phyloP scores from a whole-genome alignment of 1,140 invertebrate genomes.

The Trachelipus rathkii region DNA sequence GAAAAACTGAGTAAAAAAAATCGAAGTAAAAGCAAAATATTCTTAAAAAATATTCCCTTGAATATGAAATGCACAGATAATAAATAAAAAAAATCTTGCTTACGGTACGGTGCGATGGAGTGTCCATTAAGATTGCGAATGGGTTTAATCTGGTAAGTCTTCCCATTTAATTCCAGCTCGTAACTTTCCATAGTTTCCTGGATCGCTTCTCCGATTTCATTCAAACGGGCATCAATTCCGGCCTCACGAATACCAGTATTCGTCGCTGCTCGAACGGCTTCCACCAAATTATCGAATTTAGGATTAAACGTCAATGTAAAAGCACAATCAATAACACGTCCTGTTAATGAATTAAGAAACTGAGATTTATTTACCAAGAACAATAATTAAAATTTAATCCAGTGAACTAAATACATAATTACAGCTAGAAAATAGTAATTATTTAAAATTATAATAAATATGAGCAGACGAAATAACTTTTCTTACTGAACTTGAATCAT shows the following conservation, averaged over 20 bases:
- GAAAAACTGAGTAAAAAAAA: too few species aligned
- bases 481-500: too few species aligned
- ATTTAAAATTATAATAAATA: too few species aligned
- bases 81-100: slow-evolving; percentile 28
- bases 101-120: slow-evolving; percentile 92
- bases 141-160: slow-evolving; percentile 93
- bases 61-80: too few species aligned
- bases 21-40: too few species aligned
- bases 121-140: slow-evolving; percentile 98
- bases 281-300: slow-evolving; percentile 90
- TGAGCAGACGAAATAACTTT: too few species aligned
- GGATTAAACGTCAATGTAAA: slow-evolving; percentile 96
- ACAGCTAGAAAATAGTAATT: too few species aligned
- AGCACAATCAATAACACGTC: slow-evolving; percentile 97
- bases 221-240: slow-evolving; percentile 94
- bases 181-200: slow-evolving; percentile 99
- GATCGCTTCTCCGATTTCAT: slow-evolving; percentile 94
- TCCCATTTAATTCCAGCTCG: slow-evolving; percentile 96
- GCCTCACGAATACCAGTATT: slow-evolving; percentile 92
- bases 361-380: too few species aligned
- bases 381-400: too few species aligned
- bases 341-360: slow-evolving; percentile 49
- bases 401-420: too few species aligned
- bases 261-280: slow-evolving; percentile 95
- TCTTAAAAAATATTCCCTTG: too few species aligned